Percentiles rank a stretch among this genome's conserved stretches.
These are phyloP conservation scores for Nibea albiflora DNA, from an alignment of 2,113 vertebrate genomes.

Conservation along the genomic window DNA sequence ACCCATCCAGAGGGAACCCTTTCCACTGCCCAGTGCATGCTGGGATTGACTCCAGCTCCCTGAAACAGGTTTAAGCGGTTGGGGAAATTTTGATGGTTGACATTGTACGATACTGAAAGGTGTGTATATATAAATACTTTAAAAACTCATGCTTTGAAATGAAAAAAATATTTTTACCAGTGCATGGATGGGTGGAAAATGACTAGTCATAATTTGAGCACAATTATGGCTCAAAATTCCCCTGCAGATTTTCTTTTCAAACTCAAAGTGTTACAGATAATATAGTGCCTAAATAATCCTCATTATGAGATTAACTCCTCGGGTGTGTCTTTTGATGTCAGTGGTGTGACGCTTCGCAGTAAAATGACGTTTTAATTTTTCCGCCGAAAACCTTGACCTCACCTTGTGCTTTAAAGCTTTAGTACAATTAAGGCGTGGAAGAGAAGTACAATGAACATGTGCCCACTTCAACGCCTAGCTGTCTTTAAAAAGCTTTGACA, in stretches of 20 bases:
- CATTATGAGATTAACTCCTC: not conserved
- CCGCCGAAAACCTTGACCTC: not conserved
- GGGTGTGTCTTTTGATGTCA: not conserved
- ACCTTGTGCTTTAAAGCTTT: not conserved
- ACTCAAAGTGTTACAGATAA: not conserved
- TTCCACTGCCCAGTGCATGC: not conserved
- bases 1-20: not conserved
- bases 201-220: no score
- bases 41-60: no score
- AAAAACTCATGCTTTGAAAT: no score
- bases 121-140: not conserved
- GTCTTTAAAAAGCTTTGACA: not conserved
- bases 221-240: no score
- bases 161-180: no score
- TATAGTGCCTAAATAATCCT: not conserved
- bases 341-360: not conserved
- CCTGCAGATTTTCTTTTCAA: no score
- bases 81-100: not conserved
- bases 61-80: not conserved
- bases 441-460: conserved; percentile 1
- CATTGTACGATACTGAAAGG: not conserved
- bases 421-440: conserved; percentile 46
- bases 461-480: not conserved
- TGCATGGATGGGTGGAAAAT: no score
- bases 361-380: not conserved